Evolutionary conservation across 2,888 invertebrate species (phyloP).

Genomic region (Cephus sareptanus): DNA sequence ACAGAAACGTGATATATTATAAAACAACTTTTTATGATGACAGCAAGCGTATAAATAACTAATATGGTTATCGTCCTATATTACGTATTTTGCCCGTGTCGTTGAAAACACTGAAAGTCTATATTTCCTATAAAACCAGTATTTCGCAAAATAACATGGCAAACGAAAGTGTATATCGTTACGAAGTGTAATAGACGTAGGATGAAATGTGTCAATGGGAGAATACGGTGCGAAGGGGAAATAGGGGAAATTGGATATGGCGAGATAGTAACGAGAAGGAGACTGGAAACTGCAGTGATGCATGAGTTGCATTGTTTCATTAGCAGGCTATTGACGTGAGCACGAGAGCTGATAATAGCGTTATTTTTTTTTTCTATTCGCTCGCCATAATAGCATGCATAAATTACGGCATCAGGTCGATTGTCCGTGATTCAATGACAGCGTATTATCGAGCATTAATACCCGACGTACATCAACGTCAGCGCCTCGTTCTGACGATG

Average conservation of each 20-base stretch:
- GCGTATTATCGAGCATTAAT: constrained; percentile 41
- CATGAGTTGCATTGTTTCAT: constrained; percentile 42
- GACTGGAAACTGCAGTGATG: constrained; percentile 24
- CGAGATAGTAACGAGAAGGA: constrained; percentile 24
- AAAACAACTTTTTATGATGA: too few species aligned
- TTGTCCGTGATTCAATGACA: constrained; percentile 44
- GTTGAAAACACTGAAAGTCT: too few species aligned
- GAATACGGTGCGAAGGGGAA: background rate
- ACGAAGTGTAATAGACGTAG: background rate
- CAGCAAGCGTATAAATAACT: too few species aligned
- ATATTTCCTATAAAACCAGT: background rate
- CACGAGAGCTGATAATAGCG: constrained; percentile 15
- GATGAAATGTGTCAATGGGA: background rate
- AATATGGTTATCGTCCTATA: too few species aligned
- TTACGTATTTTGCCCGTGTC: too few species aligned
- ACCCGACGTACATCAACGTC: constrained; percentile 10
- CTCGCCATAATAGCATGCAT: constrained; percentile 28
- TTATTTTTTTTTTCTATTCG: constrained; percentile 16
- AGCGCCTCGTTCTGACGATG: background rate
- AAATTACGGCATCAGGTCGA: constrained; percentile 35
- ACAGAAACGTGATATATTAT: background rate
- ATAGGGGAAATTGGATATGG: constrained; percentile 20
- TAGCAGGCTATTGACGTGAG: constrained; percentile 39
- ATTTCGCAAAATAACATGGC: background rate
- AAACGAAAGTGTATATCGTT: background rate